Percentiles rank a stretch among this genome's conserved stretches.
Conservation (phyloP, 2,113 vertebrate genomes). For the Percopsis transmontana region DNA sequence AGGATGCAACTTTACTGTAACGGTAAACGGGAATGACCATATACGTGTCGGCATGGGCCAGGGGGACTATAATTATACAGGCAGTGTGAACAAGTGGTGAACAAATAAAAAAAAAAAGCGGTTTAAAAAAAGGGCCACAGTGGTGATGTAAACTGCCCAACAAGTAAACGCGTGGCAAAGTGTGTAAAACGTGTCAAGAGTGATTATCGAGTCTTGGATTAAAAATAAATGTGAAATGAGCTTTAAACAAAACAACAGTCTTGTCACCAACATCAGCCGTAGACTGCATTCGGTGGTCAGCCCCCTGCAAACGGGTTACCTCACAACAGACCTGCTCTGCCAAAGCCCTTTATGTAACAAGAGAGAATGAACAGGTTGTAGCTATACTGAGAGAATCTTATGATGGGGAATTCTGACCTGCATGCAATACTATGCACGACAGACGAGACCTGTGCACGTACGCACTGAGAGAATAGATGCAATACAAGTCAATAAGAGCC, state of each 20-base stretch:
- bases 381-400: too few relatives aligned
- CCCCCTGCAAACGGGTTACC: neutral
- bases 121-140: slow-evolving; percentile 38
- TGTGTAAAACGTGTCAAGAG: neutral
- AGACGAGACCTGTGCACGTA: too few relatives aligned
- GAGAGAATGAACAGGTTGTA: neutral
- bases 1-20: neutral
- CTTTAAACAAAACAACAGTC: neutral
- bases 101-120: slow-evolving; percentile 29
- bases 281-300: too few relatives aligned
- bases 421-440: too few relatives aligned
- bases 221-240: too few relatives aligned
- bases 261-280: neutral
- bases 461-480: neutral
- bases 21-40: slow-evolving; percentile 59
- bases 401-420: too few relatives aligned
- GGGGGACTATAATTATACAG: slow-evolving; percentile 56
- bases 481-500: neutral
- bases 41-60: slow-evolving; percentile 59
- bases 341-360: slow-evolving; percentile 26
- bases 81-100: slow-evolving; percentile 31
- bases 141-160: slow-evolving; percentile 23
- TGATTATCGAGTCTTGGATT: neutral
- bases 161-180: slow-evolving; percentile 26
- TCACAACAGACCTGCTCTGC: neutral